Percentiles rank a stretch among this genome's conserved stretches.
These are phyloP conservation scores for Gastracanthus pulcherrimus DNA, from an alignment of 2,888 invertebrate genomes.

Conservation along the genomic window DNA sequence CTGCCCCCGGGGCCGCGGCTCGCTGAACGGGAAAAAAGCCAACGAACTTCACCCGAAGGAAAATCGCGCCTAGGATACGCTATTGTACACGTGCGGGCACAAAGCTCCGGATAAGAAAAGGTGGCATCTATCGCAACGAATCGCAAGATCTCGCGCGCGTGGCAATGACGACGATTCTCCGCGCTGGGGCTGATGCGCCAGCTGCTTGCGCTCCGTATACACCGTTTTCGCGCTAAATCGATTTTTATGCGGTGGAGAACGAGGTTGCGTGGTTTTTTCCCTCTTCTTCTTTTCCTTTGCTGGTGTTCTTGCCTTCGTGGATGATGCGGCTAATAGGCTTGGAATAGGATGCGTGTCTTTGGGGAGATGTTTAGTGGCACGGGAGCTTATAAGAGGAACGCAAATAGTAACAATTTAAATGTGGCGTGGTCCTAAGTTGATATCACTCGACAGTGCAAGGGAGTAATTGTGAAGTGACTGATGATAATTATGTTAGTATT, in stretches of 20 bases:
- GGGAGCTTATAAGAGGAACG: too few relatives aligned
- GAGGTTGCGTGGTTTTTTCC: neutral
- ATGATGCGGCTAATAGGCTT: neutral
- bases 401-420: too few relatives aligned
- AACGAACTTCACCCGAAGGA: slow-evolving; percentile 31
- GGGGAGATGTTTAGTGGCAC: too few relatives aligned
- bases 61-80: slow-evolving; percentile 25
- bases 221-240: slow-evolving; percentile 5
- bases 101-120: slow-evolving; percentile 22
- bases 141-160: slow-evolving; percentile 10
- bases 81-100: neutral
- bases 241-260: neutral
- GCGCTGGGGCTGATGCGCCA: too few relatives aligned
- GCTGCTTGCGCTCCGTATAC: neutral
- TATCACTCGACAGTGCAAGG: too few relatives aligned
- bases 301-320: neutral
- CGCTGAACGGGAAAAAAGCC: slow-evolving; percentile 25
- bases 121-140: slow-evolving; percentile 13
- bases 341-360: neutral
- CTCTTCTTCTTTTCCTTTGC: too few relatives aligned
- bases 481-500: neutral
- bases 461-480: too few relatives aligned
- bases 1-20: neutral
- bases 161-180: too few relatives aligned
- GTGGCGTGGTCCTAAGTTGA: too few relatives aligned